phyloP scores from a whole-genome alignment of 2,888 invertebrate species.

The Melinopterus prodromus region DNA sequence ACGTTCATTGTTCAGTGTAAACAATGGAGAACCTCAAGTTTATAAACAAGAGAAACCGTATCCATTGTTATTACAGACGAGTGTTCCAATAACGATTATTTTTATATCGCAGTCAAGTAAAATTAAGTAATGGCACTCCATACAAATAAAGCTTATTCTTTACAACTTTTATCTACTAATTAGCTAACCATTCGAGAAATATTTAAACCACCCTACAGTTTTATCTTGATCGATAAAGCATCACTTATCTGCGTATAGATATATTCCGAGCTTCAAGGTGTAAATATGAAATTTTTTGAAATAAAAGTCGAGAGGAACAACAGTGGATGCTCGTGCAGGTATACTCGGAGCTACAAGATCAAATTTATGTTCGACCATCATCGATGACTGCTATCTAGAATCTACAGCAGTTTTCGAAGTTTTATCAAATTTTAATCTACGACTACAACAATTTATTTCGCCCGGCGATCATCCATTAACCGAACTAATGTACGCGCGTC shows the following conservation, averaged over 20 bases:
- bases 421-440: slow-evolving; percentile 55
- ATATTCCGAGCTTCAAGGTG: background rate
- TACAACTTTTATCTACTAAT: background rate
- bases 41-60: background rate
- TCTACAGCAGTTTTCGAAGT: slow-evolving; percentile 57
- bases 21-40: background rate
- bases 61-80: background rate
- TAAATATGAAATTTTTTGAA: background rate
- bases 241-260: no score
- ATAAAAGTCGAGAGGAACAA: background rate
- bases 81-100: background rate
- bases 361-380: slow-evolving; percentile 51
- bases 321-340: background rate
- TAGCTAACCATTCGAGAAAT: background rate
- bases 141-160: background rate
- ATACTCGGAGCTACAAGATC: background rate
- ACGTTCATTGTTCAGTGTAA: background rate
- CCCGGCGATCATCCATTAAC: slow-evolving; percentile 47
- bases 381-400: slow-evolving; percentile 58
- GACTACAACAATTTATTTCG: slow-evolving; percentile 48
- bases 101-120: background rate
- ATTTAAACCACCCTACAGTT: background rate
- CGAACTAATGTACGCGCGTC: slow-evolving; percentile 49
- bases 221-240: background rate
- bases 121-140: background rate